Evolutionary conservation across 2,797 vertebrate genomes (phyloP), one percentile per base, ranked within the genome.

Genomic region (Hipposideros larvatus): DNA sequence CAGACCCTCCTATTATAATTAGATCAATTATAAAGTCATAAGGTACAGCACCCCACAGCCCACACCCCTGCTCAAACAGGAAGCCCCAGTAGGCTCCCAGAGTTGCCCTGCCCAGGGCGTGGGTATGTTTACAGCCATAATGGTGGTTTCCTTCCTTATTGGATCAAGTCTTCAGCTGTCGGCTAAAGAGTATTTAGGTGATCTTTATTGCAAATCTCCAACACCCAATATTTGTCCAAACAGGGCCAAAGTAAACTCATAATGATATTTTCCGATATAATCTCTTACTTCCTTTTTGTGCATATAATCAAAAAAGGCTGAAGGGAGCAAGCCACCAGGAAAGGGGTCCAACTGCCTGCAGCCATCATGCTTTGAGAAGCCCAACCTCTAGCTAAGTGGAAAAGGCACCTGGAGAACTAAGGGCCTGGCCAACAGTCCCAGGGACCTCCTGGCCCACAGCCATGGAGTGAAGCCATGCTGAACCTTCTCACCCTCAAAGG

Each of bases 221-320:
- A 93, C 21, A 90, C 26, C 61, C 75, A 86, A 5, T 22, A 93
- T 91, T 57, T 86, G 51, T 21, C 85, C n/a, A 68, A 63, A 74
- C 8, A 86, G 24, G 68, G 16, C 65, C 85, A 78, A 78, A 94
- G 55, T 31, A 91, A 91, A 85, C 89, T 74, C 75, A 48, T 51
- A 46, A 61, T 55, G 57, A 53, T 77, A 48, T 74, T 55, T 84
- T 24, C 48, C 53, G 51, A 21, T 21, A 24, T 22, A 26, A 75
- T 48, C 28, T 57, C 53, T 83, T 84, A 37, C 31, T 78, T 92
- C 22, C 55, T 63, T 77, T 84, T 37, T 34, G 59, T 21, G 53
- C n/a, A 55, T n/a, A 7, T 31, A 31, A 63, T 31, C 53, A 92
- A 46, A 79, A 82, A 87, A 75, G n/a, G 46, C 37, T 24, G 48